phyloP scores from a whole-genome alignment of 2,797 vertebrate species.

The Lerista edwardsae region DNA sequence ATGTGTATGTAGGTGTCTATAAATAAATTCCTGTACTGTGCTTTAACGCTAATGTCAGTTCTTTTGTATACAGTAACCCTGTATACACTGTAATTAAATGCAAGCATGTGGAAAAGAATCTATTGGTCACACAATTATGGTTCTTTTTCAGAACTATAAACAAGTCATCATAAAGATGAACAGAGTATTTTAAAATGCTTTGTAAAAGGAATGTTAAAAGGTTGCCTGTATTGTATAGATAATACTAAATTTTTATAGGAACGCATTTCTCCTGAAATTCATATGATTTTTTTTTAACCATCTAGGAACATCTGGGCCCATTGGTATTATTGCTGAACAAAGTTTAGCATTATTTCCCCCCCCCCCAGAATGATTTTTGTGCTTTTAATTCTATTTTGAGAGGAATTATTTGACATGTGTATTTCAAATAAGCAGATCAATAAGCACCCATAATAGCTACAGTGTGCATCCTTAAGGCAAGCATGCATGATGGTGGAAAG shows the following conservation, averaged over 20 bases:
- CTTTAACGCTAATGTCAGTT: neutral
- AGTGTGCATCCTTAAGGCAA: too few relatives aligned
- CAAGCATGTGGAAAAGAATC: slow-evolving; percentile 25
- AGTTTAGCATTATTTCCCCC: slow-evolving; percentile 34
- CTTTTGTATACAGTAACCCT: slow-evolving; percentile 12
- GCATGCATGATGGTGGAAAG: neutral
- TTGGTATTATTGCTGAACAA: slow-evolving; percentile 40
- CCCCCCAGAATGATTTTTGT: neutral
- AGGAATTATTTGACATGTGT: neutral
- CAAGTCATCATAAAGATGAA: slow-evolving; percentile 26
- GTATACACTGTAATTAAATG: slow-evolving; percentile 17
- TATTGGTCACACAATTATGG: slow-evolving; percentile 13
- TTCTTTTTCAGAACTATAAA: slow-evolving; percentile 11
- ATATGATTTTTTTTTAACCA: slow-evolving; percentile 28
- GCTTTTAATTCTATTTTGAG: slow-evolving; percentile 44
- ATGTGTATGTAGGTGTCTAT: neutral
- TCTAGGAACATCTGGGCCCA: slow-evolving; percentile 23
- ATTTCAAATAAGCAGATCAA: neutral
- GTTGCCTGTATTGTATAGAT: slow-evolving; percentile 29
- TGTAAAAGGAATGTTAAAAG: slow-evolving; percentile 2
- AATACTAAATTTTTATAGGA: slow-evolving; percentile 30
- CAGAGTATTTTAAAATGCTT: slow-evolving; percentile 9
- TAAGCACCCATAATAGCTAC: too few relatives aligned
- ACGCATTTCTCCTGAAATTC: neutral
- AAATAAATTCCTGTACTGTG: slow-evolving; percentile 10